Conservation (phyloP, 2,888 invertebrate species). For the Mactromeris polynyma region DNA sequence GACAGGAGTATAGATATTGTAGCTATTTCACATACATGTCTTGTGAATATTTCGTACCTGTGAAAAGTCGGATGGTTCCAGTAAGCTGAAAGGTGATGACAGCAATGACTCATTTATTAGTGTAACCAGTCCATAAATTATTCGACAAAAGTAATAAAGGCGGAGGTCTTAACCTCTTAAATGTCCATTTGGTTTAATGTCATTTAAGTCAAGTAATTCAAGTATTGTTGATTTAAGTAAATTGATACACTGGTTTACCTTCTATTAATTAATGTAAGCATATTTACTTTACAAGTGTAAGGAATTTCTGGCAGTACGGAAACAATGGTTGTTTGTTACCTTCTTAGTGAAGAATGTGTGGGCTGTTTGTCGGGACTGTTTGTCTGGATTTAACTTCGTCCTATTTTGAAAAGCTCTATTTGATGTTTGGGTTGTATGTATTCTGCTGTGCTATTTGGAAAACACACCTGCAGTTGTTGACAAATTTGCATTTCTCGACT, state of each 20-base stretch:
- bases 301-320: conserved; percentile 14
- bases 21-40: no score
- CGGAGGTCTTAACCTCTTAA: neutral
- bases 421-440: conserved; percentile 14
- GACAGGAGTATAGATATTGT: no score
- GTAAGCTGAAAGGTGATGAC: neutral
- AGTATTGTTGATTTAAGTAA: conserved; percentile 29
- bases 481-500: conserved; percentile 13
- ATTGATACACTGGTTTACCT: conserved; percentile 31
- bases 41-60: neutral
- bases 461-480: conserved; percentile 19
- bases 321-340: conserved; percentile 29
- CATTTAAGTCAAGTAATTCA: conserved; percentile 6
- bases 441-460: neutral
- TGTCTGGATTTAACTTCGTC: neutral
- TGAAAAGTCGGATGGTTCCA: neutral
- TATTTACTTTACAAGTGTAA: conserved; percentile 36
- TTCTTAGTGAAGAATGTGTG: neutral
- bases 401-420: neutral
- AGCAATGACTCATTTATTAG: neutral
- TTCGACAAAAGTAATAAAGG: neutral
- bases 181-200: conserved; percentile 4
- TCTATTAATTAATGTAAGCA: conserved; percentile 28
- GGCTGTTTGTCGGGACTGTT: neutral
- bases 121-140: conserved; percentile 1